Evolutionary conservation across 2,888 invertebrate species (phyloP), one percentile per base, ranked within the genome.

Genomic region (Ferdinandea cuprea): DNA sequence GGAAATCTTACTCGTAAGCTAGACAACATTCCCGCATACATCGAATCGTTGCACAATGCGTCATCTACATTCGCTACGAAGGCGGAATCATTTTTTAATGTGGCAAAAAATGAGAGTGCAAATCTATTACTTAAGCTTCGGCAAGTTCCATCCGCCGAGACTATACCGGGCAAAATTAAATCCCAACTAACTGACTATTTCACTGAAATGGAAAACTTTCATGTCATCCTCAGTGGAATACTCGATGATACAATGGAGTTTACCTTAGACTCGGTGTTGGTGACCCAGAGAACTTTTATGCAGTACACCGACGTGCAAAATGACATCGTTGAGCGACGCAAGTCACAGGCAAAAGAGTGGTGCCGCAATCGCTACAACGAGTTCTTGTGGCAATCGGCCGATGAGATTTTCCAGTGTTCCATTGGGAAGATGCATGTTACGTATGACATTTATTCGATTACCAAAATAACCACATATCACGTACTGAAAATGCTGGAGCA

Each of bases 191-290:
- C 88, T 0, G 87, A 88, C 50, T 90, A 90, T 69, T 89, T 88
- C 84, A 77, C 86, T 0, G 90, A 90, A 87, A 89, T 89, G 89
- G 90, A 90, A 63, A 89, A 88, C 71, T 88, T 90, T 50, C 87
- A 89, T 40, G 85, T 88, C 11, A 85, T 87, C 84, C 86, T 90
- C 46, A 87, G 87, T 0, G 89, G 88, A 76, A 85, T 89, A 25
- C 80, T 89, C 2, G 89, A 90, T 65, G 88, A 89, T 65, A 87
- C 88, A n/a, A 58, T 87, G 1, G 89, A 88, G 46, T 89, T 88
- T 35, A 86, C 87, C 2, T 80, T 86, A 2, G 87, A 88, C 42
- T 87, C 87, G 6, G 74, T 89, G 35, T 54, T 78, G 0, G 76
- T 85, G 1, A 85, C 87, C n/a, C 86, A 87, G 50, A 85, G 73